Evolutionary conservation across 2,888 invertebrate genomes (phyloP).

Genomic region (Eupithecia abbreviata): DNA sequence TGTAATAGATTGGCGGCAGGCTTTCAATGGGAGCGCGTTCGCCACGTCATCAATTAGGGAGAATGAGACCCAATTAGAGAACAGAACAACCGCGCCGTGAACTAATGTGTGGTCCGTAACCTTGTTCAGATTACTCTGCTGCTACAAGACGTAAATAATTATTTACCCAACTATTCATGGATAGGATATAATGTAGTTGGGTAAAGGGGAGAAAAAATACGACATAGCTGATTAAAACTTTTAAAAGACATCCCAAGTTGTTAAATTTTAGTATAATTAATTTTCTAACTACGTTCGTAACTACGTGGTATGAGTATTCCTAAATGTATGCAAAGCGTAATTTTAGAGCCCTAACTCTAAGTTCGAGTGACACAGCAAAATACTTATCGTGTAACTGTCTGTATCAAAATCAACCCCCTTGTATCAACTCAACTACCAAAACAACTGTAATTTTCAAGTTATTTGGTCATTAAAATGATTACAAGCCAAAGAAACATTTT

Average conservation of each 20-base stretch:
- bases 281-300: background rate
- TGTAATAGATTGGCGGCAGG: constrained; percentile 39
- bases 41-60: constrained; percentile 70
- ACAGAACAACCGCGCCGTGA: constrained; percentile 61
- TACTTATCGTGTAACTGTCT: background rate
- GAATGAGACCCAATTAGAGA: constrained; percentile 77
- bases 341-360: background rate
- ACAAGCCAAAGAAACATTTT: background rate
- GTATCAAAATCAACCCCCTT: background rate
- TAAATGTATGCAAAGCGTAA: background rate
- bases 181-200: background rate
- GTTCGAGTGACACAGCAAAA: background rate
- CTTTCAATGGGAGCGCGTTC: constrained; percentile 55
- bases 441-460: constrained; percentile 9
- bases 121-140: constrained; percentile 66
- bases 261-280: no score
- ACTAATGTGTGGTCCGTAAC: constrained; percentile 69
- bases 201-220: background rate
- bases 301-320: background rate
- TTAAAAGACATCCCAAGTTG: no score
- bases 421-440: background rate
- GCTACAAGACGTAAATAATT: constrained; percentile 48
- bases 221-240: background rate
- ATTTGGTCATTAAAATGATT: constrained; percentile 16
- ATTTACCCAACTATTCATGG: background rate